A percentile compares a stretch with the other conserved stretches of the same genome.
phyloP scores from a whole-genome alignment of 2,113 vertebrate species.

The Pelodiscus sinensis region DNA sequence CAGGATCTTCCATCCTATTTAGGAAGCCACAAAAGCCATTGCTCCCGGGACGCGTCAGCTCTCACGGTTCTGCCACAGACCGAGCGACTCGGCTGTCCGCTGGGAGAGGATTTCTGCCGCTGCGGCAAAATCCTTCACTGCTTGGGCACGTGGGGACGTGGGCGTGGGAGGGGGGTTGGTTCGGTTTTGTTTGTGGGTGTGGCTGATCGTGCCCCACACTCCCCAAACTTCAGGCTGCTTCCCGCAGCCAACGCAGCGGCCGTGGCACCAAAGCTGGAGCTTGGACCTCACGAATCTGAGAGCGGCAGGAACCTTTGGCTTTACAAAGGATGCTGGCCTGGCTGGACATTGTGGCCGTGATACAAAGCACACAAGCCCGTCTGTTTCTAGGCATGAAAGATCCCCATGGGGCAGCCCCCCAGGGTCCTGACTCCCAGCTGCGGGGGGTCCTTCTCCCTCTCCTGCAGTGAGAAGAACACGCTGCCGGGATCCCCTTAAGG shows the following conservation, averaged over 20 bases:
- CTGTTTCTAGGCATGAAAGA: neutral
- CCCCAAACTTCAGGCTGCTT: neutral
- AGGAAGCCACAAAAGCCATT: neutral
- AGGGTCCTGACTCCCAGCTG: neutral
- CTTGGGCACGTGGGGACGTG: neutral
- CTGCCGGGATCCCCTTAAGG: neutral
- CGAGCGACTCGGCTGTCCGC: neutral
- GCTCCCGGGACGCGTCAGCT: neutral
- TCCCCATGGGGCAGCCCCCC: too few relatives aligned
- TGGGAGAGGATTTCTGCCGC: neutral
- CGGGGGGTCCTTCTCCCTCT: too few relatives aligned
- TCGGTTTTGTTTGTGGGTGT: neutral
- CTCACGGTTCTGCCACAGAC: neutral
- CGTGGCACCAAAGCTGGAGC: neutral
- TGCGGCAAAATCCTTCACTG: neutral
- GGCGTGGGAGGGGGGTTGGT: neutral
- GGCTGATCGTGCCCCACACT: neutral
- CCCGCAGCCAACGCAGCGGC: neutral
- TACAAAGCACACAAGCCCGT: neutral
- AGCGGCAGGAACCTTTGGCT: neutral
- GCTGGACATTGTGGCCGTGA: neutral
- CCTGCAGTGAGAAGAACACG: neutral
- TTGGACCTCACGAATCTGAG: neutral
- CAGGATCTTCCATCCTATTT: neutral
- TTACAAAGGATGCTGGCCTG: neutral